Evolutionary conservation across 2,113 vertebrate genomes (phyloP).

Genomic region (Campylorhamphus procurvoides): DNA sequence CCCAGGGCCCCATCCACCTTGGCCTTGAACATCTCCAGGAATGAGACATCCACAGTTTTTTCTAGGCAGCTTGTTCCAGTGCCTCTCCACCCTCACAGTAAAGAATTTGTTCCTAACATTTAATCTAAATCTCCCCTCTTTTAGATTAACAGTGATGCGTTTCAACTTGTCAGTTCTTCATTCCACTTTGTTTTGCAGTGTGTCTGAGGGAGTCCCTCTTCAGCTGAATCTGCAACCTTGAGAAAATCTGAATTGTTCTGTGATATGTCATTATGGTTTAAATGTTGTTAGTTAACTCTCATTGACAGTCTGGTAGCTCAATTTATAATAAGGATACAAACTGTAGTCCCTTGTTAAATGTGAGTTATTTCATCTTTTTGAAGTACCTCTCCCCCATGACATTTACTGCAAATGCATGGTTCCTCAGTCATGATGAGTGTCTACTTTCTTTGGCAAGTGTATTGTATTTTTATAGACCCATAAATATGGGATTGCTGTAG

Average conservation of each 20-base stretch:
- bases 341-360: neutral
- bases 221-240: neutral
- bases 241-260: neutral
- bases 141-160: neutral
- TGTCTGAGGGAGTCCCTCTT: neutral
- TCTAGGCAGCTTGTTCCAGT: neutral
- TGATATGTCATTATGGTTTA: neutral
- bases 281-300: neutral
- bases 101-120: neutral
- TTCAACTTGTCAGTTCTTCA: neutral
- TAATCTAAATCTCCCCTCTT: neutral
- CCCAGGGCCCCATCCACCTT: neutral
- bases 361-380: neutral
- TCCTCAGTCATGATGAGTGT: neutral
- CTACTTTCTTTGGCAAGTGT: neutral
- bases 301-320: neutral
- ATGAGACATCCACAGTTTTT: neutral
- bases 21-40: neutral
- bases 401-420: neutral
- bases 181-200: neutral
- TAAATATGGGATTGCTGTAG: neutral
- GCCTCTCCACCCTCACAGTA: neutral
- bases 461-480: neutral
- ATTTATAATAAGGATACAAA: neutral
- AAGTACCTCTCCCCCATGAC: neutral